Evolutionary conservation across 1,140 invertebrate species (phyloP).

Genomic region (Hyles euphorbiae): DNA sequence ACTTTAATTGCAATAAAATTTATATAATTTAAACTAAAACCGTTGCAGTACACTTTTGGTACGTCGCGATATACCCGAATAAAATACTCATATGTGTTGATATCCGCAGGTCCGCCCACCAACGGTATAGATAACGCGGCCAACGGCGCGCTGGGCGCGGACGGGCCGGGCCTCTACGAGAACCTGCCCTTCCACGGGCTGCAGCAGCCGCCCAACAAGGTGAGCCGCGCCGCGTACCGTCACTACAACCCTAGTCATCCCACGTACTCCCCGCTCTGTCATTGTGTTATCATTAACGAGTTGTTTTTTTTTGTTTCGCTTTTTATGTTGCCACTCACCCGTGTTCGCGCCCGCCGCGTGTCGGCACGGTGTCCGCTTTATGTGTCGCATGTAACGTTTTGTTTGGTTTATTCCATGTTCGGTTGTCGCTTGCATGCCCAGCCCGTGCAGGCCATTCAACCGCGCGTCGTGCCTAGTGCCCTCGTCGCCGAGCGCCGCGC

Average conservation of each 20-base stretch:
- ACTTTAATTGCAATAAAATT: too few species aligned
- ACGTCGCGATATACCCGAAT: too few species aligned
- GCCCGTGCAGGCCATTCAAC: conserved; percentile 73
- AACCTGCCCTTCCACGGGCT: conserved; percentile 95
- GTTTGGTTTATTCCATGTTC: conserved; percentile 61
- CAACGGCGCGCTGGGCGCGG: conserved; percentile 71
- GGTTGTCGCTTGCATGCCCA: conserved; percentile 44
- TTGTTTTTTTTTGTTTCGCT: neutral
- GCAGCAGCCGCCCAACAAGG: conserved; percentile 93
- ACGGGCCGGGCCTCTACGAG: conserved; percentile 88
- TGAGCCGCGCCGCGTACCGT: conserved; percentile 51
- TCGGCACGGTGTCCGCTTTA: too few species aligned
- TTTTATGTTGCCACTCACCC: too few species aligned
- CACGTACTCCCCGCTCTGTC: too few species aligned
- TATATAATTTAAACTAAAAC: too few species aligned
- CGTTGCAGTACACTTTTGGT: too few species aligned
- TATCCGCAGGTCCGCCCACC: conserved; percentile 56
- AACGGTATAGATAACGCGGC: conserved; percentile 71
- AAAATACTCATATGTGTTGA: conserved; percentile 1
- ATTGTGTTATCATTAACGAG: neutral
- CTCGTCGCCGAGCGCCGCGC: conserved; percentile 67
- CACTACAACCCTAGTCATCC: too few species aligned
- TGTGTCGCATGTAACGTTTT: conserved; percentile 41
- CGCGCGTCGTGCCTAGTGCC: conserved; percentile 61
- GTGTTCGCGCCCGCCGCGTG: too few species aligned